A percentile compares a stretch with the other conserved stretches of the same genome.
These are phyloP conservation scores for Enteromius trimaculatus DNA, from an alignment of 2,797 vertebrate species.

Conservation along the genomic window DNA sequence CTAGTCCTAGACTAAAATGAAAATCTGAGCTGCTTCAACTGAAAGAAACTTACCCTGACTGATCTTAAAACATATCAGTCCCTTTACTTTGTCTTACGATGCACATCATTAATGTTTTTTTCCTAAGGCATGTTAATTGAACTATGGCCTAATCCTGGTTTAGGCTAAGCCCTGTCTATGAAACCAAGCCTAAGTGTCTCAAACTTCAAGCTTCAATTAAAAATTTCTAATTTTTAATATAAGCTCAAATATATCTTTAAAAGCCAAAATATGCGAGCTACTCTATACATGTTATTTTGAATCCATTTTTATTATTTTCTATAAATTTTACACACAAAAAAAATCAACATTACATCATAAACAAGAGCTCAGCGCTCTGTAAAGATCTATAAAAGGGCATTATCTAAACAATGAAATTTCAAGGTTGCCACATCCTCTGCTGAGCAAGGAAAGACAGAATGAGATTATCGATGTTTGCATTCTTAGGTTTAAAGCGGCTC, in stretches of 20 bases:
- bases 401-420: neutral
- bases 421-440: neutral
- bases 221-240: neutral
- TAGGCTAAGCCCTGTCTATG: too few relatives aligned
- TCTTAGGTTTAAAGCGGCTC: constrained; percentile 15
- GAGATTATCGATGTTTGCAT: constrained; percentile 17
- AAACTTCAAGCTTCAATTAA: neutral
- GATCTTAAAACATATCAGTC: too few relatives aligned
- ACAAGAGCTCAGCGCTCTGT: neutral
- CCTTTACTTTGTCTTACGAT: too few relatives aligned
- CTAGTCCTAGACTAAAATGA: too few relatives aligned
- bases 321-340: neutral
- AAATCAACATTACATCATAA: neutral
- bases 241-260: neutral
- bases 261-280: neutral
- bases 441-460: neutral
- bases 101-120: too few relatives aligned
- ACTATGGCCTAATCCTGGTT: too few relatives aligned
- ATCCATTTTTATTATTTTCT: neutral
- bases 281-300: neutral
- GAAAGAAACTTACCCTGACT: neutral
- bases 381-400: neutral
- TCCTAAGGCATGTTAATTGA: too few relatives aligned
- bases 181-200: too few relatives aligned
- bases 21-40: too few relatives aligned